Evolutionary conservation across 1,140 invertebrate species (phyloP).

Genomic region (Triops longicaudatus): DNA sequence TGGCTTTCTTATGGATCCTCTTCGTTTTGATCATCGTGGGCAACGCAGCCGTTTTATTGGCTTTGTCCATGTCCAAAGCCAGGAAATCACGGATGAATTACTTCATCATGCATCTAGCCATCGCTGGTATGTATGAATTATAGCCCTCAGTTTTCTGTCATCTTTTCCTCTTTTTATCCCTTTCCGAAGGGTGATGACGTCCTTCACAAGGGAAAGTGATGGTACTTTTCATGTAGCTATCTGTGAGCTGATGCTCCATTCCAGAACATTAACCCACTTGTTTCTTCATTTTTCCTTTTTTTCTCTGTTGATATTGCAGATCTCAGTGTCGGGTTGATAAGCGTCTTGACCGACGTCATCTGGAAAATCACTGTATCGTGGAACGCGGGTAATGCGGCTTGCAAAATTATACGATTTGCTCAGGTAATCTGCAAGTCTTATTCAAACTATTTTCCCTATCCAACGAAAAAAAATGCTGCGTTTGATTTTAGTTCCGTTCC

Average conservation of each 20-base stretch:
- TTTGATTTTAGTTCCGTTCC: too few species aligned
- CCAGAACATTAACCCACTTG: slow-evolving; percentile 13
- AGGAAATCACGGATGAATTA: slow-evolving; percentile 92
- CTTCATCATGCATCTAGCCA: slow-evolving; percentile 88
- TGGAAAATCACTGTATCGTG: slow-evolving; percentile 78
- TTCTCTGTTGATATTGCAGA: slow-evolving; percentile 47
- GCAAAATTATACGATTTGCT: slow-evolving; percentile 74
- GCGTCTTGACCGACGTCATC: slow-evolving; percentile 76
- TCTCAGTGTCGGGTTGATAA: slow-evolving; percentile 74
- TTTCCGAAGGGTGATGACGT: not conserved
- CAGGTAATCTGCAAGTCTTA: slow-evolving; percentile 47
- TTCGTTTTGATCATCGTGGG: slow-evolving; percentile 80
- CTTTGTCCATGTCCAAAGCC: slow-evolving; percentile 67
- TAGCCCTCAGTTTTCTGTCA: slow-evolving; percentile 5
- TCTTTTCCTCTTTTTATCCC: not conserved
- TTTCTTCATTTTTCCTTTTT: not conserved
- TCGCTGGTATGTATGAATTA: slow-evolving; percentile 56
- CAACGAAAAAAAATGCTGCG: too few species aligned
- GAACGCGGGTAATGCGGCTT: slow-evolving; percentile 77
- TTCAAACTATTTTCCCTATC: slow-evolving; percentile 19
- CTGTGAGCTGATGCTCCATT: slow-evolving; percentile 19
- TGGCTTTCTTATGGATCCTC: slow-evolving; percentile 77
- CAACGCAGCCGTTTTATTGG: slow-evolving; percentile 76
- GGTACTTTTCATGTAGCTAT: not conserved
- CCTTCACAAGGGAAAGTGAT: not conserved